phyloP scores from a whole-genome alignment of 2,888 invertebrate species.

The Chesias legatella region DNA sequence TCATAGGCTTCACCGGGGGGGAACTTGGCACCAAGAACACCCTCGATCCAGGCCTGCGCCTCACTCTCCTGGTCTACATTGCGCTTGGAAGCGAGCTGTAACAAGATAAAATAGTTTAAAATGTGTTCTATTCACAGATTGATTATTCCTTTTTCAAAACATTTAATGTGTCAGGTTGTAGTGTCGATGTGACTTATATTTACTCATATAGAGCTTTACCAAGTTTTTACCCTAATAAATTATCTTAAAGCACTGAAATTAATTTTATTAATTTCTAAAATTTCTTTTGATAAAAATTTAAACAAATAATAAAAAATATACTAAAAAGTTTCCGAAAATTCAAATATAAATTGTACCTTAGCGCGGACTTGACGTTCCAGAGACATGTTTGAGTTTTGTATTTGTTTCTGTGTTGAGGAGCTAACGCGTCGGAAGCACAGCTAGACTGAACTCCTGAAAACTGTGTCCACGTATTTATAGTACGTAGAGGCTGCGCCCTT shows the following conservation, averaged over 20 bases:
- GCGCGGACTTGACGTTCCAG: slow-evolving; percentile 94
- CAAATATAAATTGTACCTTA: slow-evolving; percentile 82
- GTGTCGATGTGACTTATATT: too few species aligned
- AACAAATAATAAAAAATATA: not conserved
- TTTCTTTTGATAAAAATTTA: too few species aligned
- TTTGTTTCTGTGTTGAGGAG: slow-evolving; percentile 48
- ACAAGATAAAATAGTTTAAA: not conserved
- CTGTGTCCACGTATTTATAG: slow-evolving; percentile 72
- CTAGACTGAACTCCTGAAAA: slow-evolving; percentile 76
- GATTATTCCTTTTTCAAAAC: too few species aligned
- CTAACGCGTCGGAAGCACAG: slow-evolving; percentile 58
- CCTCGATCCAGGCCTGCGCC: slow-evolving; percentile 95
- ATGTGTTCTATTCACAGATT: too few species aligned
- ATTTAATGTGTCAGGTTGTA: too few species aligned
- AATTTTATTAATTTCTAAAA: too few species aligned
- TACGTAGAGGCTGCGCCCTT: slow-evolving; percentile 65
- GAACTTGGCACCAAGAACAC: slow-evolving; percentile 92
- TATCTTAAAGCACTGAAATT: too few species aligned
- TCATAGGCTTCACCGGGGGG: slow-evolving; percentile 90
- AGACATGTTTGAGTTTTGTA: slow-evolving; percentile 84
- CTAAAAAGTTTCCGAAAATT: slow-evolving; percentile 1
- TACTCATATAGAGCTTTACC: too few species aligned
- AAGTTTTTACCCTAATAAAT: too few species aligned
- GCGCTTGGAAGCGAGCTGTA: slow-evolving; percentile 91
- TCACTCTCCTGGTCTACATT: slow-evolving; percentile 90